Evolutionary conservation across 2,797 vertebrate genomes (phyloP).

Genomic region (Pangasius sanitwongsei): DNA sequence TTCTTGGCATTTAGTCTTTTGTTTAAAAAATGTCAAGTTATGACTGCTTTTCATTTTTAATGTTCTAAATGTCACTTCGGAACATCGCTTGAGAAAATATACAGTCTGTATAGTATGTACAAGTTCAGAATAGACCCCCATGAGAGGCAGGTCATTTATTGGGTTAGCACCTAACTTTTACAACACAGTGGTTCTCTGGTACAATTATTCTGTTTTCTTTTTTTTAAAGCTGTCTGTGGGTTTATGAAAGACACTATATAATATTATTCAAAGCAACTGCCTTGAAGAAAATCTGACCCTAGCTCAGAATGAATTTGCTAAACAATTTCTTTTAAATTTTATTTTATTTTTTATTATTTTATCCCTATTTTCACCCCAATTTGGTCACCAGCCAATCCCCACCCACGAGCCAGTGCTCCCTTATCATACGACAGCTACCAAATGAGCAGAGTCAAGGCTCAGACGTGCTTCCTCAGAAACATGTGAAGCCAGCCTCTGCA

Average conservation of each 20-base stretch:
- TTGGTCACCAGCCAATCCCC: background rate
- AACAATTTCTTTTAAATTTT: background rate
- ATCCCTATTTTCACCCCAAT: too few species aligned
- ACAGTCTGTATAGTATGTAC: background rate
- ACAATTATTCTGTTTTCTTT: background rate
- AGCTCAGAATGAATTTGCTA: background rate
- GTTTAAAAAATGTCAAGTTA: background rate
- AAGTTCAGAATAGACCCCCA: background rate
- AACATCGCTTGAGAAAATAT: background rate
- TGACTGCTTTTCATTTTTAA: background rate
- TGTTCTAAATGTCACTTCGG: background rate
- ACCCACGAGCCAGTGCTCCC: background rate
- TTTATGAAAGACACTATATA: background rate
- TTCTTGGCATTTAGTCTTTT: conserved; percentile 5
- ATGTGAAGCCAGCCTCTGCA: too few species aligned
- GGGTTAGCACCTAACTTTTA: background rate
- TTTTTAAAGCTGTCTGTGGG: background rate
- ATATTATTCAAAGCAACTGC: background rate
- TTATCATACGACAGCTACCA: background rate
- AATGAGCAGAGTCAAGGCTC: background rate
- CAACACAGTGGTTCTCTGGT: too few species aligned
- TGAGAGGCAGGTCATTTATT: background rate
- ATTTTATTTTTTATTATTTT: background rate
- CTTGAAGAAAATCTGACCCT: background rate
- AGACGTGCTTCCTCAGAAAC: background rate